Conservation (phyloP, 2,888 invertebrate genomes). For the Drosophila mimica region DNA sequence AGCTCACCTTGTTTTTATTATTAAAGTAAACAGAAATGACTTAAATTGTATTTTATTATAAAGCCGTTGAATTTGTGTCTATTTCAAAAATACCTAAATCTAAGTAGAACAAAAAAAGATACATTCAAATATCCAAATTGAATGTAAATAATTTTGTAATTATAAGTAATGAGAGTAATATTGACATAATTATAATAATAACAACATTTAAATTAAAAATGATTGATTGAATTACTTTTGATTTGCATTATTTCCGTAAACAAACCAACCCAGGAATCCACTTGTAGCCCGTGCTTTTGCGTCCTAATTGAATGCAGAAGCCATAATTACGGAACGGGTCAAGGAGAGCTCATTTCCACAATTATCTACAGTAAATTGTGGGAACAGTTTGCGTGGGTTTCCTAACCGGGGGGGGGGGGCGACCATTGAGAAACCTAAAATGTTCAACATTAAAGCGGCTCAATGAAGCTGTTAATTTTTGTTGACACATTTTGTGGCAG, state of each 20-base stretch:
- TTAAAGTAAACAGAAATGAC: not conserved
- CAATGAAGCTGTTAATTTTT: constrained; percentile 28
- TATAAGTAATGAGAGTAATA: not conserved
- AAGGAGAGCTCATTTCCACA: constrained; percentile 42
- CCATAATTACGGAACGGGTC: constrained; percentile 32
- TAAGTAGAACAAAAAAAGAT: not conserved
- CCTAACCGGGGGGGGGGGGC: constrained; percentile 1
- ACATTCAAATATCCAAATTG: not conserved
- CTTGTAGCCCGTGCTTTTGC: not conserved
- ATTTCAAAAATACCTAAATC: not conserved
- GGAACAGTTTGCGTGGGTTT: constrained; percentile 32
- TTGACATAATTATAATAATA: not conserved
- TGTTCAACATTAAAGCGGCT: constrained; percentile 23
- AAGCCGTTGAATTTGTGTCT: not conserved
- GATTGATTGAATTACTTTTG: not conserved
- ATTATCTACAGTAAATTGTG: constrained; percentile 63
- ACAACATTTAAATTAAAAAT: not conserved
- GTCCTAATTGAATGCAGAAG: constrained; percentile 36
- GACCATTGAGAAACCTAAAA: constrained; percentile 25
- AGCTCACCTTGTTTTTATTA: not conserved
- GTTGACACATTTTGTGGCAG: constrained; percentile 62
- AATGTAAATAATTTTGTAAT: not conserved
- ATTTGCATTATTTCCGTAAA: not conserved
- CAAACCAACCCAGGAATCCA: not conserved
- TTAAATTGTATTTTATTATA: not conserved